Percentiles rank a stretch among this genome's conserved stretches.
phyloP scores from a whole-genome alignment of 1,140 invertebrate species.

The Drosophila mojavensis region DNA sequence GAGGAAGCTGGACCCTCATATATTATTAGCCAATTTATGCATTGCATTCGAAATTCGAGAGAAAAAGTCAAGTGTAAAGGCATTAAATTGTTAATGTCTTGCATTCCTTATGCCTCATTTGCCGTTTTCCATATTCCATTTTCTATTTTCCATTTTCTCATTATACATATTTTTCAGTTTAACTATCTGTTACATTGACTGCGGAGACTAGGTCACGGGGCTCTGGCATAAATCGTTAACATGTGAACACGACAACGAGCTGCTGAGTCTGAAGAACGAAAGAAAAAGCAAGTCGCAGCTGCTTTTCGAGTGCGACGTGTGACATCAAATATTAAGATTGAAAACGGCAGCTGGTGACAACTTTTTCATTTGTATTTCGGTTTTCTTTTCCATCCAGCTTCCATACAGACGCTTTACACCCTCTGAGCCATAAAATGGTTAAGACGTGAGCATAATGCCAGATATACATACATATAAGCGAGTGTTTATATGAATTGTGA shows the following conservation, averaged over 20 bases:
- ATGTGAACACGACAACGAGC: not conserved
- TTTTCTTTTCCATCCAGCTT: conserved; percentile 23
- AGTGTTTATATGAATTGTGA: not conserved
- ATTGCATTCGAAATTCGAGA: conserved; percentile 36
- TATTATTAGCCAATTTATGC: conserved; percentile 61
- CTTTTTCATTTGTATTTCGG: conserved; percentile 50
- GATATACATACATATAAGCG: conserved; percentile 21
- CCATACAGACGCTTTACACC: conserved; percentile 1
- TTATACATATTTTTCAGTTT: conserved; percentile 9
- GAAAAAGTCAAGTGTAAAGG: conserved; percentile 24
- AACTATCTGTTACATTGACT: not conserved
- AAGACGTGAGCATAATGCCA: conserved; percentile 24
- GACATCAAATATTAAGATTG: conserved; percentile 81
- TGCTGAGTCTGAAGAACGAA: not conserved
- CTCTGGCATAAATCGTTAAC: conserved; percentile 35
- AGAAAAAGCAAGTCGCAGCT: conserved; percentile 52
- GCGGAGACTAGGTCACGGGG: conserved; percentile 36
- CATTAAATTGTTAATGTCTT: conserved; percentile 56
- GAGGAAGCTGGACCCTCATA: conserved; percentile 40
- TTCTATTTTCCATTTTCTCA: not conserved
- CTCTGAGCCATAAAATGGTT: conserved; percentile 31
- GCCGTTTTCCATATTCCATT: too few relatives aligned
- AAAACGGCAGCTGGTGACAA: conserved; percentile 67
- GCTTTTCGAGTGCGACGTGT: conserved; percentile 48
- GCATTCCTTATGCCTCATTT: conserved; percentile 21